These are phyloP conservation scores for Oncopodura yosiiana DNA, from an alignment of 1,140 invertebrate genomes.

Conservation along the genomic window DNA sequence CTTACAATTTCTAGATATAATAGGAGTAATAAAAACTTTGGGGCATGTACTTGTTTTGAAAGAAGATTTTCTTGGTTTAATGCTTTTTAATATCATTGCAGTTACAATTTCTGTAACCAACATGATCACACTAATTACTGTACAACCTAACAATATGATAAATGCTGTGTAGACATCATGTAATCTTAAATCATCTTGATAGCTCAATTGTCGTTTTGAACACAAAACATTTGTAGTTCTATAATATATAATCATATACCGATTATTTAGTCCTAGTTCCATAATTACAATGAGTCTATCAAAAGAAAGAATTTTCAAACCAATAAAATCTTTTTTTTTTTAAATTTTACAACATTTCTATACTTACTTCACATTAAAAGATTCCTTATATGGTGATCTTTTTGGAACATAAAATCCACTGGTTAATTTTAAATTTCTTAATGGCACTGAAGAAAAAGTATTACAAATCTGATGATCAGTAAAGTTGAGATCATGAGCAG, in stretches of 20 bases:
- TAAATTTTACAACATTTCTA: no score
- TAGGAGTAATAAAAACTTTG: no score
- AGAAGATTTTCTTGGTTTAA: no score
- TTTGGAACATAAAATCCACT: slow-evolving; percentile 15
- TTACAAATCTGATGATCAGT: slow-evolving; percentile 2
- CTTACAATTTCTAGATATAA: no score
- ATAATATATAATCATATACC: slow-evolving; percentile 11
- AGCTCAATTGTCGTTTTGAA: not conserved
- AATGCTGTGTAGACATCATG: slow-evolving; percentile 13
- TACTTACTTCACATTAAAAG: slow-evolving; percentile 6
- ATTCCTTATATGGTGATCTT: slow-evolving; percentile 6
- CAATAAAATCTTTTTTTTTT: no score
- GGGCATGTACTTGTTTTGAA: no score
- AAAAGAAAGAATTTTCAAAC: no score
- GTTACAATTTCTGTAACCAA: no score
- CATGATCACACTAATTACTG: no score
- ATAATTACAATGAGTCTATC: not conserved
- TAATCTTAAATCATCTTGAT: slow-evolving; percentile 9
- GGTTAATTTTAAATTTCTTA: not conserved
- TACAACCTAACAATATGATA: no score
- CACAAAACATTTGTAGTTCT: not conserved
- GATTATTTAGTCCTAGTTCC: slow-evolving; percentile 7
- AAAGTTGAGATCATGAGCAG: not conserved
- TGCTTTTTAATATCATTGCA: no score
- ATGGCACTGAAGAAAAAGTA: not conserved